Percentiles rank a stretch among this genome's conserved stretches.
Evolutionary conservation across 2,113 vertebrate genomes (phyloP).

Genomic region (Silurus asotus): DNA sequence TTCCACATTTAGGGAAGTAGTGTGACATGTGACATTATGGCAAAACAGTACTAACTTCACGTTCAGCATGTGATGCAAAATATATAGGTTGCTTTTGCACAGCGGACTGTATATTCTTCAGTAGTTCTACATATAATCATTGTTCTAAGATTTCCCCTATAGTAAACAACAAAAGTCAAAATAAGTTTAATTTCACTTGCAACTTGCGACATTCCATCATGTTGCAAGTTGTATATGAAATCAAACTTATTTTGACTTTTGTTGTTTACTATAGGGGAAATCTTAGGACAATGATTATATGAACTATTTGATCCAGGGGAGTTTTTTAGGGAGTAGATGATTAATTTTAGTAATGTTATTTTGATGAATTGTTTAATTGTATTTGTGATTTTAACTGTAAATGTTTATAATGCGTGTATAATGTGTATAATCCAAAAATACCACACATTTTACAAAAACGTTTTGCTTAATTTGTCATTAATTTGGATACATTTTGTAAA

Average conservation of each 20-base stretch:
- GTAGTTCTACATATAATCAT: not conserved
- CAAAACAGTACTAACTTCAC: not conserved
- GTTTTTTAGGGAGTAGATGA: not conserved
- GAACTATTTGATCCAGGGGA: not conserved
- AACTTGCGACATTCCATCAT: too few species aligned
- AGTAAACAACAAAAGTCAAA: not conserved
- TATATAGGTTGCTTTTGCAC: not conserved
- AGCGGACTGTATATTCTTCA: not conserved
- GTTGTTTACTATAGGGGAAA: not conserved
- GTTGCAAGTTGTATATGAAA: not conserved
- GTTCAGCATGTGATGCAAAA: not conserved
- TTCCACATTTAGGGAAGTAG: not conserved
- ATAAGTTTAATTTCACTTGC: not conserved
- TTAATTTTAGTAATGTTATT: not conserved
- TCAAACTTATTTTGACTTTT: not conserved
- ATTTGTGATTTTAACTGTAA: not conserved
- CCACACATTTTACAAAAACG: too few species aligned
- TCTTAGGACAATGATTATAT: not conserved
- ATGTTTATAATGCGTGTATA: not conserved
- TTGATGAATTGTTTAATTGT: not conserved
- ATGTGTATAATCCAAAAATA: too few species aligned
- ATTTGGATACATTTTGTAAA: not conserved
- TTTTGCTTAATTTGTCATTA: too few species aligned
- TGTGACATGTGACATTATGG: not conserved
- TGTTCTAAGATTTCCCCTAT: not conserved